Percentiles rank a stretch among this genome's conserved stretches.
These are phyloP conservation scores for Vanessa cardui DNA, from an alignment of 2,888 invertebrate genomes.

Conservation along the genomic window DNA sequence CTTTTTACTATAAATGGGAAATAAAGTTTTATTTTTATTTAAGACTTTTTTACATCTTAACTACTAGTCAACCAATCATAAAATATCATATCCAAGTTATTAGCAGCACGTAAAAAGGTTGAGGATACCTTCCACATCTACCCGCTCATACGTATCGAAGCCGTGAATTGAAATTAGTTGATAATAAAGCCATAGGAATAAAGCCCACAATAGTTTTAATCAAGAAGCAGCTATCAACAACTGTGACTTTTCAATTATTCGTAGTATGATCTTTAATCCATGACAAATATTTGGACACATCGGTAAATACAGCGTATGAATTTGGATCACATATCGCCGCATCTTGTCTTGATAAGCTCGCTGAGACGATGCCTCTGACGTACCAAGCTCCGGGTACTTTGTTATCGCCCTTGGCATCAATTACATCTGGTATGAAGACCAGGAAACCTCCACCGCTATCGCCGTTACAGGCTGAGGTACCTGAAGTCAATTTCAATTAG, in stretches of 20 bases:
- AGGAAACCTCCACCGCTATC: slow-evolving; percentile 12
- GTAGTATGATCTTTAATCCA: slow-evolving; percentile 48
- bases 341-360: background rate
- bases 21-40: too few relatives aligned
- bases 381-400: background rate
- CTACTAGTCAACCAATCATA: too few relatives aligned
- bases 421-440: slow-evolving; percentile 1
- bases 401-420: background rate
- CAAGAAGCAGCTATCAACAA: too few relatives aligned
- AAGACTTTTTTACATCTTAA: too few relatives aligned
- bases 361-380: slow-evolving; percentile 7
- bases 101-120: too few relatives aligned
- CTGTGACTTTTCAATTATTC: background rate
- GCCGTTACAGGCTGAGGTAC: slow-evolving; percentile 10
- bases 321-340: slow-evolving; percentile 2
- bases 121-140: background rate
- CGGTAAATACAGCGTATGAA: slow-evolving; percentile 56
- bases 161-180: background rate
- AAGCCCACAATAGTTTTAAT: too few relatives aligned
- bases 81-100: too few relatives aligned
- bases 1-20: too few relatives aligned
- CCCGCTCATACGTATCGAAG: background rate
- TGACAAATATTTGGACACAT: slow-evolving; percentile 53
- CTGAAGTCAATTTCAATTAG: background rate
- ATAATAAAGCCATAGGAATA: background rate